phyloP scores from a whole-genome alignment of 2,888 invertebrate genomes.

The Chrysolina americana region DNA sequence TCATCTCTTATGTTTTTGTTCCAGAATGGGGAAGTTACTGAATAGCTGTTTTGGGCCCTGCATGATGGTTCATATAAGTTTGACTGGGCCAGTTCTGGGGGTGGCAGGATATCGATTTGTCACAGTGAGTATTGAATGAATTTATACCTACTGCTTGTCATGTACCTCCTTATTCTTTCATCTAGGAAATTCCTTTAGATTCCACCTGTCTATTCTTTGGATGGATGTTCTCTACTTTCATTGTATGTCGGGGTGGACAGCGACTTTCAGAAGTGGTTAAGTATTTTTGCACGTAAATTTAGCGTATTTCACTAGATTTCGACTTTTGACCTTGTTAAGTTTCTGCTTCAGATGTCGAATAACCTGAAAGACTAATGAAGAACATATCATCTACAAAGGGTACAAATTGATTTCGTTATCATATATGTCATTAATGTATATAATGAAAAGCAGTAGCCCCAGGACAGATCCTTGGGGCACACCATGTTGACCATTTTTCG shows the following conservation, averaged over 20 bases:
- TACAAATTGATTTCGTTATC: too few relatives aligned
- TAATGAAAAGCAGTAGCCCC: too few relatives aligned
- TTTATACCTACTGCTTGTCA: constrained; percentile 7
- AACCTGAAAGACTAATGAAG: too few relatives aligned
- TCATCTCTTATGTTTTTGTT: constrained; percentile 23
- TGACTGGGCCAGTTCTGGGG: constrained; percentile 45
- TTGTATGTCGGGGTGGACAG: constrained; percentile 51
- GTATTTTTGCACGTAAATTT: too few relatives aligned
- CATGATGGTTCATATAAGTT: constrained; percentile 46
- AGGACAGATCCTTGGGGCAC: too few relatives aligned
- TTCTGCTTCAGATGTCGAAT: too few relatives aligned
- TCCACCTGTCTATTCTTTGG: constrained; percentile 47
- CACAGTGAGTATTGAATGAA: constrained; percentile 26
- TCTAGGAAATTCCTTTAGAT: constrained; percentile 42
- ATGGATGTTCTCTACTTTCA: constrained; percentile 47
- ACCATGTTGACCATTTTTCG: too few relatives aligned
- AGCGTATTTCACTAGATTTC: too few relatives aligned
- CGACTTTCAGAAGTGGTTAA: constrained; percentile 50
- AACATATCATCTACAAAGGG: too few relatives aligned
- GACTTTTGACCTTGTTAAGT: too few relatives aligned
- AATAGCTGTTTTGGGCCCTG: constrained; percentile 43
- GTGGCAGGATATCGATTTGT: constrained; percentile 41
- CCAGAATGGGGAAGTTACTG: constrained; percentile 39
- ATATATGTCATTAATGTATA: too few relatives aligned
- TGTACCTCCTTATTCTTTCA: not conserved